Percentiles rank a stretch among this genome's conserved stretches.
phyloP scores from a whole-genome alignment of 2,888 invertebrate genomes.

The Rotaria sp. region DNA sequence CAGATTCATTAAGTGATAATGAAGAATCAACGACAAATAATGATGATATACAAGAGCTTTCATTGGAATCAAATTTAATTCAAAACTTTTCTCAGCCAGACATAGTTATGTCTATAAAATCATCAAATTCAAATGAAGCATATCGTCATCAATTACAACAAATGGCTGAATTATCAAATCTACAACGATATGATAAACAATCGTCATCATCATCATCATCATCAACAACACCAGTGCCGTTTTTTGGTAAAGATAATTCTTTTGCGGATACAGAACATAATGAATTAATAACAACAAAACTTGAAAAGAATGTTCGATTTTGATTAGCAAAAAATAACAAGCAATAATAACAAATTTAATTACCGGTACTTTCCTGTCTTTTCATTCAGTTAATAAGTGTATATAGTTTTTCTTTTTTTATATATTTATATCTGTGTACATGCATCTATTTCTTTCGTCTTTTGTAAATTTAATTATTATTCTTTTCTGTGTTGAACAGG shows the following conservation, averaged over 20 bases:
- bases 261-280: neutral
- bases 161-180: conserved; percentile 23
- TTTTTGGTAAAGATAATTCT: neutral
- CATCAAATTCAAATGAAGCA: neutral
- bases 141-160: neutral
- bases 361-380: neutral
- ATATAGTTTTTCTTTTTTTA: neutral
- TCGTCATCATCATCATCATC: neutral
- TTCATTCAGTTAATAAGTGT: neutral
- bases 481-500: neutral
- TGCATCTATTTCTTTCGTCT: neutral
- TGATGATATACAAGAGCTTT: neutral
- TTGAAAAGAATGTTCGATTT: neutral
- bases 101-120: neutral
- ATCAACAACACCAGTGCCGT: neutral
- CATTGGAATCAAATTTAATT: neutral
- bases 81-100: neutral
- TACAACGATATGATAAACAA: neutral
- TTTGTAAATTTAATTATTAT: neutral
- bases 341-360: neutral
- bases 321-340: neutral
- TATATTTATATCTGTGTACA: neutral
- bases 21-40: neutral
- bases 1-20: neutral
- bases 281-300: neutral